Evolutionary conservation across 2,888 invertebrate genomes (phyloP).

Genomic region (Acronicta psi): DNA sequence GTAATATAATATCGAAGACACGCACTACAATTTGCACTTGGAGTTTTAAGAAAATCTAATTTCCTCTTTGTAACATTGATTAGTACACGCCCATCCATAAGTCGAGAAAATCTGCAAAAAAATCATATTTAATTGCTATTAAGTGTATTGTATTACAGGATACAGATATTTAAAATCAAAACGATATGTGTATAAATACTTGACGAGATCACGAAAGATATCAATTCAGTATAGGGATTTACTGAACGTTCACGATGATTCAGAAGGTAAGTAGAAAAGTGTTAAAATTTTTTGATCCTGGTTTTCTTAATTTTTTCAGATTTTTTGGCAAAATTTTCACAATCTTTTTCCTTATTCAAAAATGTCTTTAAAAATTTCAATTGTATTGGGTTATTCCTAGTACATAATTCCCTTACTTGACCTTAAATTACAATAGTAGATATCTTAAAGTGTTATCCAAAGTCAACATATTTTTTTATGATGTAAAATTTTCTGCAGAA

Average conservation of each 20-base stretch:
- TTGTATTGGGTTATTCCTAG: too few species aligned
- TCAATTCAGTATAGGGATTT: conserved; percentile 65
- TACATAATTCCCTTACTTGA: too few species aligned
- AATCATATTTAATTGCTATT: conserved; percentile 62
- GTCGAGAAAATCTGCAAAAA: conserved; percentile 60
- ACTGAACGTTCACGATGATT: conserved; percentile 73
- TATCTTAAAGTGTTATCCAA: too few species aligned
- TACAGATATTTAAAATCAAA: conserved; percentile 68
- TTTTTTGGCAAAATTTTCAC: too few species aligned
- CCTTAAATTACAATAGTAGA: too few species aligned
- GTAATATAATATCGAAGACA: conserved; percentile 15
- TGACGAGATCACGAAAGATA: conserved; percentile 59
- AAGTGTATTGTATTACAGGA: conserved; percentile 63
- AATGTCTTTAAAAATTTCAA: too few species aligned
- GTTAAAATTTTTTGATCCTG: not conserved
- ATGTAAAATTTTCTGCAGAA: not conserved
- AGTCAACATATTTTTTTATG: too few species aligned
- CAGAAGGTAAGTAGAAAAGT: conserved; percentile 71
- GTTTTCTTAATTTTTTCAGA: conserved; percentile 7
- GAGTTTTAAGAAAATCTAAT: conserved; percentile 46
- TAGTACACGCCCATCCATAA: conserved; percentile 62
- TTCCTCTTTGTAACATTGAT: conserved; percentile 55
- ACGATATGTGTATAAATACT: conserved; percentile 73
- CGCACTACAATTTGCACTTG: conserved; percentile 22
- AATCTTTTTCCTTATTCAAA: not conserved